Conservation (phyloP, 2,888 invertebrate genomes). For the Caenorhabditis plicata region DNA sequence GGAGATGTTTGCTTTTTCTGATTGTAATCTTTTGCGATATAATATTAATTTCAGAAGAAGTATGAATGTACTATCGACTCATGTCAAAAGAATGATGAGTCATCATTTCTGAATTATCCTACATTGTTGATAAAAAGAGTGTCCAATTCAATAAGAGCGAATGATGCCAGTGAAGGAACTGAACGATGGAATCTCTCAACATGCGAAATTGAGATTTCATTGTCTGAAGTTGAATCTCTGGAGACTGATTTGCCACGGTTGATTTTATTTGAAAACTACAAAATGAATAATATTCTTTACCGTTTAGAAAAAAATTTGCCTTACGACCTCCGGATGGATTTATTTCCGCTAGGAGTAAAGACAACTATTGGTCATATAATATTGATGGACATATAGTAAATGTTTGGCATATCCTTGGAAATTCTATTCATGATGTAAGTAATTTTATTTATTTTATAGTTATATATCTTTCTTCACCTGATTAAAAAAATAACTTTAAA, state of each 20-base stretch:
- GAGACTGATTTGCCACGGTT: not conserved
- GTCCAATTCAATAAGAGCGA: slow-evolving; percentile 84
- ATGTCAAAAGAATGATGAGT: slow-evolving; percentile 28
- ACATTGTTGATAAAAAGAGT: slow-evolving; percentile 80
- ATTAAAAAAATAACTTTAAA: slow-evolving; percentile 1
- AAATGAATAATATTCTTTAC: no score
- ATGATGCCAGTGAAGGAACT: slow-evolving; percentile 81
- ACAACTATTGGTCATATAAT: slow-evolving; percentile 30
- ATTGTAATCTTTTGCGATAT: no score
- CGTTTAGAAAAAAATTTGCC: slow-evolving; percentile 11
- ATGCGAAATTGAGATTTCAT: slow-evolving; percentile 14
- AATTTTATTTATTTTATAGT: not conserved
- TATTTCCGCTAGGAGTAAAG: slow-evolving; percentile 29
- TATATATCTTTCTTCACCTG: not conserved
- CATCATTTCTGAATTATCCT: slow-evolving; percentile 62
- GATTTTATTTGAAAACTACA: no score
- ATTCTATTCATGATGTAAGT: slow-evolving; percentile 14
- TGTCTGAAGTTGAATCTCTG: slow-evolving; percentile 14
- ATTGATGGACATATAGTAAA: slow-evolving; percentile 43
- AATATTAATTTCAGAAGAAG: slow-evolving; percentile 39
- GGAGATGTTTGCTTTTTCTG: slow-evolving; percentile 72
- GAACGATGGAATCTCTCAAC: slow-evolving; percentile 71
- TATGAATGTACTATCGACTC: slow-evolving; percentile 45
- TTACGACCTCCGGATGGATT: slow-evolving; percentile 47
- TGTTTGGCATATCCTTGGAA: slow-evolving; percentile 37